Evolutionary conservation across 2,888 invertebrate genomes (phyloP), one percentile per base, ranked within the genome.

Genomic region (Pyrocoelia pectoralis): DNA sequence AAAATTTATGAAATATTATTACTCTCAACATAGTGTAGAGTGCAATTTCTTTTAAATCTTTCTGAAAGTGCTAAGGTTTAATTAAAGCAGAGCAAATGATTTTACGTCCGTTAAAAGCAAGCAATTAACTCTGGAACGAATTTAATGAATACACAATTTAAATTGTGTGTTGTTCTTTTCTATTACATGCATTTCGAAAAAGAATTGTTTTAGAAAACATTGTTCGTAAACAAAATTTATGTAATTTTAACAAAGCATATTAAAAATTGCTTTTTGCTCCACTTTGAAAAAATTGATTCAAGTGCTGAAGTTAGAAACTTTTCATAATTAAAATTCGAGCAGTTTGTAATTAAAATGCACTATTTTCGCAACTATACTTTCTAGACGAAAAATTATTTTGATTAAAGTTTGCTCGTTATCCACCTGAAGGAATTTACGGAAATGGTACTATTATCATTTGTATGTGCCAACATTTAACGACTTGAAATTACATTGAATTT

Each of bases 101-200:
- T 61, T 61, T 61, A 56, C 56, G 61, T 61, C 56, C 55, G 56
- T 61, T 60, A 54, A 54, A 53, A 48, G 54, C 52, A 13, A 24
- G 55, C 61, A 61, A 61, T 61, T 61, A 61, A 41, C 55, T 61
- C 51, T 54, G 38, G 55, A 61, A 54, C 55, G 24, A 28, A 56
- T 61, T 56, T 61, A 61, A 61, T 61, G 61, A 61, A 61, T 61
- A 50, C 61, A 55, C 55, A 51, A 52, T 55, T 60, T 29, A 56
- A 56, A 38, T 61, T n/a, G 50, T 38, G 40, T 33, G 49, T 56
- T 61, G 61, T 56, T 40, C 54, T 60, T 58, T 58, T 58, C 58
- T 50, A 15, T 19, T 58, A 29, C 51, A 51, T 24, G 24, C 18
- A 13, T 40, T 18, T 10, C 17, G 13, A 33, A 53, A 24, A 38